Evolutionary conservation across 1,140 invertebrate genomes (phyloP), one percentile per base, ranked within the genome.

Genomic region (Rhopalosiphum padi): DNA sequence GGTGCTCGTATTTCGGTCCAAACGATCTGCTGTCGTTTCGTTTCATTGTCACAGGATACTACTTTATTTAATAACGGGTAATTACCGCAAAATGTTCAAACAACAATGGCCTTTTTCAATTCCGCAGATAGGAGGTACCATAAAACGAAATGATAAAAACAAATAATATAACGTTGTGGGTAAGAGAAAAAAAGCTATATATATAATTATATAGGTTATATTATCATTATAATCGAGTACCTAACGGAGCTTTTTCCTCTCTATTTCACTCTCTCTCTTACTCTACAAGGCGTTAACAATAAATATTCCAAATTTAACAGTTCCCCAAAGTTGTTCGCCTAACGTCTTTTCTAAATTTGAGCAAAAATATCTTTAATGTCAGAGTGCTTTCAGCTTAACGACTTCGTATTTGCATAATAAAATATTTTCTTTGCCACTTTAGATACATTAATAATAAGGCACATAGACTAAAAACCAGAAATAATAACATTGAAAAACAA

Each of bases 391-490:
- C 46, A 51, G 87, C 46, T 88, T 88, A 88, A 88, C 87, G 46
- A 88, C 87, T 51, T 51, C n/a, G 48, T 51, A 88, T 88, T 88
- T 88, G 87, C 87, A 88, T 88, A 88, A 88, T 88, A 51, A 51
- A 88, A 88, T 88, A 88, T 88, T 88, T 88, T 51, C 41, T 86
- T 46, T 86, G 85, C 11, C 25, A 86, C 85, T 86, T 86, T 46
- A 86, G 85, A 46, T 86, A 25, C 43, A n/a, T 86, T 46, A 30
- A 46, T 46, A 77, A 77, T 77, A 46, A 46, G 85, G 9, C 41
- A 25, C 83, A 25, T 41, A 41, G 37, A 83, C 83, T 85, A 41
- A 85, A 85, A 43, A 43, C 35, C 9, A 41, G 23, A 85, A 85
- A 83, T 8, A 83, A 83, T 37, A 77, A 77, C 60, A 77, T n/a